phyloP scores from a whole-genome alignment of 2,888 invertebrate genomes.

The Acanthosepion pharaonis region DNA sequence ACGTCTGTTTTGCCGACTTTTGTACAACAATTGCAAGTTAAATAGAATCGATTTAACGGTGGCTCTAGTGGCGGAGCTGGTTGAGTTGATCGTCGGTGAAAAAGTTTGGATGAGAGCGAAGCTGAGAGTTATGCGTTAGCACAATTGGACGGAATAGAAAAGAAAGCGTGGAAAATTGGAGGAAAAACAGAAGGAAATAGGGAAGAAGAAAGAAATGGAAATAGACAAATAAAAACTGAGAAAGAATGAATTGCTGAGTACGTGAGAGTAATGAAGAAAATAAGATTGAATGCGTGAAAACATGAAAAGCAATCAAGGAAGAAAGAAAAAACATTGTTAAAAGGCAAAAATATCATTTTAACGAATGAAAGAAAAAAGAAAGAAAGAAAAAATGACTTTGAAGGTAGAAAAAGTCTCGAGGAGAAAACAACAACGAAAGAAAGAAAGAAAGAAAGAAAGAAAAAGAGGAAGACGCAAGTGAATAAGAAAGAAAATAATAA shows the following conservation, averaged over 20 bases:
- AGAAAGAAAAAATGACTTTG: too few species aligned
- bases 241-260: not conserved
- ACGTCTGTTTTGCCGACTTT: conserved; percentile 2
- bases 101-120: not conserved
- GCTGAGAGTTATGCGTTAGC: too few species aligned
- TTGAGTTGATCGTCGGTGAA: too few species aligned
- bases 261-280: not conserved
- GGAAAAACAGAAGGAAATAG: not conserved
- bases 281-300: not conserved
- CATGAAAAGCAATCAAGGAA: not conserved
- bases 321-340: not conserved
- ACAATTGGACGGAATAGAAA: too few species aligned
- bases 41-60: not conserved
- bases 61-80: too few species aligned
- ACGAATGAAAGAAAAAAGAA: too few species aligned
- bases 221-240: not conserved
- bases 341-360: not conserved
- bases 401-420: too few species aligned
- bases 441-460: too few species aligned
- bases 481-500: too few species aligned
- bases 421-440: too few species aligned
- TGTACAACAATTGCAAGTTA: not conserved
- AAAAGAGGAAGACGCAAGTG: too few species aligned
- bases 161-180: too few species aligned
- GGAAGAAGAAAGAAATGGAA: not conserved